Conservation (phyloP, 2,888 invertebrate species). For the Apocheima hispidaria region DNA sequence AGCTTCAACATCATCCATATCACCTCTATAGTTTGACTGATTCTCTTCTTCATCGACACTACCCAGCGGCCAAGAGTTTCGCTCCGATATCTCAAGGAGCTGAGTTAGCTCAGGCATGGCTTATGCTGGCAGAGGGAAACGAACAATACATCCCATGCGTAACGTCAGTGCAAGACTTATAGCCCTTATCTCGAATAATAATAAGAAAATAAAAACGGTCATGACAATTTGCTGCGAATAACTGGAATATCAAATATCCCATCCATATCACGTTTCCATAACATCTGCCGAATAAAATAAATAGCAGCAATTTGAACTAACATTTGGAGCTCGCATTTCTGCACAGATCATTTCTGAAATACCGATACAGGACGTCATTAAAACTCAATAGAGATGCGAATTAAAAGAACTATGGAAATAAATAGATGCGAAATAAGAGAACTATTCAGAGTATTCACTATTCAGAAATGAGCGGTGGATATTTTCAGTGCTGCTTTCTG, state of each 20-base stretch:
- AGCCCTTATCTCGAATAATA: too few relatives aligned
- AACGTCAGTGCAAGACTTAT: too few relatives aligned
- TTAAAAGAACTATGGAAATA: slow-evolving; percentile 26
- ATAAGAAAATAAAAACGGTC: background rate
- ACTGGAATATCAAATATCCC: background rate
- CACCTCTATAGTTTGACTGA: too few relatives aligned
- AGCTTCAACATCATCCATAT: too few relatives aligned
- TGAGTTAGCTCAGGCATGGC: too few relatives aligned
- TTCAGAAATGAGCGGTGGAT: slow-evolving; percentile 27
- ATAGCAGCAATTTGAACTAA: slow-evolving; percentile 16
- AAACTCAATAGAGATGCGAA: slow-evolving; percentile 35
- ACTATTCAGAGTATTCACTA: slow-evolving; percentile 1
- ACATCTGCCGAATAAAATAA: background rate
- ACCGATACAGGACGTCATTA: slow-evolving; percentile 36
- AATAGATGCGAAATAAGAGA: slow-evolving; percentile 22
- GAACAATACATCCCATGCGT: too few relatives aligned
- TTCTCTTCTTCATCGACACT: too few relatives aligned
- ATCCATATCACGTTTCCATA: background rate
- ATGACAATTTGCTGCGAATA: background rate
- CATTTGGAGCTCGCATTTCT: background rate
- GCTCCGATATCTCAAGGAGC: too few relatives aligned
- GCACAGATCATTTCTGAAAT: too few relatives aligned
- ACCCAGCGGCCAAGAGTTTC: too few relatives aligned
- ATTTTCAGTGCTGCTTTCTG: slow-evolving; percentile 15
- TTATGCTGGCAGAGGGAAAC: too few relatives aligned